phyloP scores from a whole-genome alignment of 2,797 vertebrate species.

The Alosa sapidissima region DNA sequence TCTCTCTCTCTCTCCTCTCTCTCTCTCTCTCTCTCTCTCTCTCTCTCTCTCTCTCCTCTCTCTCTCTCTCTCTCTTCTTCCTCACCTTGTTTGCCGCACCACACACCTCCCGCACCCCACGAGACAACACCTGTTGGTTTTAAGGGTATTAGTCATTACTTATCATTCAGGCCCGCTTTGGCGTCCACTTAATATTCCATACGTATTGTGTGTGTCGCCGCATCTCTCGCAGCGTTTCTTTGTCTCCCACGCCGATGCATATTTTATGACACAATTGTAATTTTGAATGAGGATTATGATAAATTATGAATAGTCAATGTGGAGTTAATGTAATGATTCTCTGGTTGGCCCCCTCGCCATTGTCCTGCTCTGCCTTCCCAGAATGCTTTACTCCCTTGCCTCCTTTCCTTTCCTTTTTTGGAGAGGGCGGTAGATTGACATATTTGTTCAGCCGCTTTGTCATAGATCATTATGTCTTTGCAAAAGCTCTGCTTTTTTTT shows the following conservation, averaged over 20 bases:
- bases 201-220: background rate
- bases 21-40: background rate
- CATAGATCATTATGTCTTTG: slow-evolving; percentile 23
- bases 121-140: background rate
- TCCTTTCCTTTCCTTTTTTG: background rate
- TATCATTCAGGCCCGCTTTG: background rate
- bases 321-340: slow-evolving; percentile 37
- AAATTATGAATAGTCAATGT: slow-evolving; percentile 55
- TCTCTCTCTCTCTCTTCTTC: background rate
- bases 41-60: background rate
- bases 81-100: background rate
- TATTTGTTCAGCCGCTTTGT: slow-evolving; percentile 12
- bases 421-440: background rate
- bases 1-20: slow-evolving; percentile 2
- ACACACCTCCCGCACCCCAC: background rate
- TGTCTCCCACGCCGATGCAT: slow-evolving; percentile 41
- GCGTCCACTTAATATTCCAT: background rate
- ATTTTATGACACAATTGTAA: slow-evolving; percentile 56
- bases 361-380: background rate
- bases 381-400: background rate
- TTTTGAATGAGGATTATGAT: slow-evolving; percentile 54
- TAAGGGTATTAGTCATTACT: background rate
- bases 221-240: background rate
- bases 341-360: background rate
- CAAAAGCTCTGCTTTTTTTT: background rate